Base-by-base conservation (phyloP, 92 coral and sea anemone species). In the Palythoa grandiflora region DNA sequence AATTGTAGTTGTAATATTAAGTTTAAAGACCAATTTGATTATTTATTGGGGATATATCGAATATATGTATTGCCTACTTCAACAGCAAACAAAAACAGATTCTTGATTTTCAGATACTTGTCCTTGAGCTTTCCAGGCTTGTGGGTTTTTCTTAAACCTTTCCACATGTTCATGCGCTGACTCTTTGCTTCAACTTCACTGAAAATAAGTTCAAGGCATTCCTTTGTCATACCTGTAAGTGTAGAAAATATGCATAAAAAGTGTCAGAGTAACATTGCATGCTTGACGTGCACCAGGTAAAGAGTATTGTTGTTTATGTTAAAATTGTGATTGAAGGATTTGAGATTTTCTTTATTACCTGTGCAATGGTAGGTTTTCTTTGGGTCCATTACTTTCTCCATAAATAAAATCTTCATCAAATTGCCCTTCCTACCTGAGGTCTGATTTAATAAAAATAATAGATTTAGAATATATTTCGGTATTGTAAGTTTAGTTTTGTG, bases 371-470 rank as follows among this genome's bases (percentile, higher is more conserved):
- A 51, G 79, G 90, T 79, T 79, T 88, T 88, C 87, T 79, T 54
- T 88, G 84, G 86, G 84, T 88, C 86, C 90, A 68, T 88, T 79
- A 88, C 90, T 88, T 88, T 88, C 90, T 78, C 90, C 90, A 88
- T 53, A 71, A 88, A 88, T 53, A 87, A 80, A 71, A 50, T 71
- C 81, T 79, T 88, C 79, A 79, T 88, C 72, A 88, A 60, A 68
- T 71, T 71, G 71, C 60, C 90, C 83, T 87, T 68, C 65, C 90
- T 84, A 71, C 70, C 61, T 84, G 79, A 20, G 44, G 68, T 84
- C 75, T 84, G 51, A 68, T 40, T 68, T 54, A 85, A 65, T 85
- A 80, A 37, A 53, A 5, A 68, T 12, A 59, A 84, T 28, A 28
- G 28, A 28, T 28, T 28, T 28, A 28, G 28, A 28, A 28, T 28